Conservation (phyloP, 1,140 invertebrate genomes). For the Hycleus cichorii region DNA sequence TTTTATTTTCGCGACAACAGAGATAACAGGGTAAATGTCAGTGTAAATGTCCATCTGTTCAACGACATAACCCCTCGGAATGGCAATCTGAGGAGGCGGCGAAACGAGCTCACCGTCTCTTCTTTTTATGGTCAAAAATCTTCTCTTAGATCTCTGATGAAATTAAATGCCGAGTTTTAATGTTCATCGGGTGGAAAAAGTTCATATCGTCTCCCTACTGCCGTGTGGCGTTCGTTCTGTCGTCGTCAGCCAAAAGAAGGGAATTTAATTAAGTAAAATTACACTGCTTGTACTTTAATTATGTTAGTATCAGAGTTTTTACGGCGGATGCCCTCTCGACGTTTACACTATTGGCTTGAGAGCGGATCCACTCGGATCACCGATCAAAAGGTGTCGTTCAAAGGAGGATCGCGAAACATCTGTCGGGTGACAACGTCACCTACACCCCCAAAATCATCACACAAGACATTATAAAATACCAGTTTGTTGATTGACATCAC, state of each 20-base stretch:
- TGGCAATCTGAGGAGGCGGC: conserved; percentile 18
- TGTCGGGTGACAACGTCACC: not conserved
- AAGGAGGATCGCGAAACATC: conserved; percentile 14
- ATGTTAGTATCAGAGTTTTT: conserved; percentile 47
- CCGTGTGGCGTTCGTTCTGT: conserved; percentile 26
- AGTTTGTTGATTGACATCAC: too few relatives aligned
- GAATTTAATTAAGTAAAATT: conserved; percentile 51
- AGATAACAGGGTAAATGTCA: conserved; percentile 6
- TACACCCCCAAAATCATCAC: not conserved
- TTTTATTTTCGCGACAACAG: conserved; percentile 21
- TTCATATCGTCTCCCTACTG: conserved; percentile 37
- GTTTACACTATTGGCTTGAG: conserved; percentile 28
- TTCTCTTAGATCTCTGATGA: conserved; percentile 44
- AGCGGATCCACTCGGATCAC: conserved; percentile 26
- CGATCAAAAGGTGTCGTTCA: conserved; percentile 39
- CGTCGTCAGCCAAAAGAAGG: conserved; percentile 39
- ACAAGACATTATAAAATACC: too few relatives aligned
- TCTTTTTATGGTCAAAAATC: conserved; percentile 44
- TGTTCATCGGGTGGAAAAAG: conserved; percentile 45
- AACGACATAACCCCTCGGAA: conserved; percentile 15
- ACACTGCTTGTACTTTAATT: conserved; percentile 49
- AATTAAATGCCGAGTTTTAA: conserved; percentile 47
- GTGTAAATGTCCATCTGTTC: conserved; percentile 26
- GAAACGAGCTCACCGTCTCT: conserved; percentile 17
- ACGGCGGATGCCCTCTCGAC: conserved; percentile 29